phyloP scores from a whole-genome alignment of 2,888 invertebrate species.

The Sipha maydis region DNA sequence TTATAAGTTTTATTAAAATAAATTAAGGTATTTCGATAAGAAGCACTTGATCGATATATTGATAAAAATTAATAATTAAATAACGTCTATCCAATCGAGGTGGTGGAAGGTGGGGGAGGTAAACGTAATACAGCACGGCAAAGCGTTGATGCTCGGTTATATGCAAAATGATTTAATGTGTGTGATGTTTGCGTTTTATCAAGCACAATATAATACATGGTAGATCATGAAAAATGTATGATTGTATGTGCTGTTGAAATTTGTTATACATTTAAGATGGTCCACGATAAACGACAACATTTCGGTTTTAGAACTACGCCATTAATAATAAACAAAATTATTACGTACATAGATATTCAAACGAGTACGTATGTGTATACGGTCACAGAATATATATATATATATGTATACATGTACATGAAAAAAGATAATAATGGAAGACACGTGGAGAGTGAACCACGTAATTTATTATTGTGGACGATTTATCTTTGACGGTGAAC shows the following conservation, averaged over 20 bases:
- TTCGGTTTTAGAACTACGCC: background rate
- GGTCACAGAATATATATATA: no score
- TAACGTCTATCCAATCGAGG: no score
- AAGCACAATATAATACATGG: background rate
- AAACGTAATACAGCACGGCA: background rate
- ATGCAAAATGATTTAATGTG: background rate
- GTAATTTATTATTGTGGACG: slow-evolving; percentile 22
- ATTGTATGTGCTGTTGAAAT: slow-evolving; percentile 7
- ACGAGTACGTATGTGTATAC: background rate
- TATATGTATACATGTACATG: background rate
- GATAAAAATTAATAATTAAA: no score
- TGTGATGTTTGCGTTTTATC: background rate
- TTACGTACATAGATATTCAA: background rate
- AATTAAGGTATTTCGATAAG: no score
- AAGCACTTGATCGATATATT: no score
- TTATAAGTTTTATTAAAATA: no score
- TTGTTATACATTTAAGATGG: slow-evolving; percentile 35
- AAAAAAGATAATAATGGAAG: slow-evolving; percentile 22
- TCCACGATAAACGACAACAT: slow-evolving; percentile 29
- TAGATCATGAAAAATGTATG: slow-evolving; percentile 17
- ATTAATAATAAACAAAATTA: slow-evolving; percentile 28
- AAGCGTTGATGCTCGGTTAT: no score
- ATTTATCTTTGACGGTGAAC: slow-evolving; percentile 20
- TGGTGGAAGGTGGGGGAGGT: no score
- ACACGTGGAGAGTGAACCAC: background rate